These are phyloP conservation scores for Agraylea sexmaculata DNA, from an alignment of 1,140 invertebrate genomes.

Conservation along the genomic window DNA sequence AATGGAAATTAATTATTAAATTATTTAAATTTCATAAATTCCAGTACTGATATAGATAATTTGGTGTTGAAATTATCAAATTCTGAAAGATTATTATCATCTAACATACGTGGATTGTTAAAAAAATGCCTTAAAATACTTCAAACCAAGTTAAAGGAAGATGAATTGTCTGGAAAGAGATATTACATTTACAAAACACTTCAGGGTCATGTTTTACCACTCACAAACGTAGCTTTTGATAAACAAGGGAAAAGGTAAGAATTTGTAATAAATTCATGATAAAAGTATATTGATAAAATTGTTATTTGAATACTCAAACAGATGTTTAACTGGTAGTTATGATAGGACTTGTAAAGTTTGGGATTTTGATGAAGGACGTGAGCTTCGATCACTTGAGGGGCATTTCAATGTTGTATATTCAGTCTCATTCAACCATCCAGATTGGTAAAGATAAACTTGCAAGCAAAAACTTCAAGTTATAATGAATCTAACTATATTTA, in stretches of 20 bases:
- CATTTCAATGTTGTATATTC: constrained; percentile 74
- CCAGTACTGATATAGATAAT: constrained; percentile 44
- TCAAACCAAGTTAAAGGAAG: constrained; percentile 43
- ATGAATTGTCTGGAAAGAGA: constrained; percentile 43
- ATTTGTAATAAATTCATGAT: constrained; percentile 6
- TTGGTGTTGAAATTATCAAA: constrained; percentile 38
- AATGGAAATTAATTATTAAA: constrained; percentile 5
- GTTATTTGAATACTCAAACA: constrained; percentile 2
- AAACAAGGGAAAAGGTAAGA: constrained; percentile 37
- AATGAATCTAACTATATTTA: constrained; percentile 19
- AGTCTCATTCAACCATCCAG: constrained; percentile 63
- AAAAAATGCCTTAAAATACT: constrained; percentile 36
- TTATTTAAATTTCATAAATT: constrained; percentile 16
- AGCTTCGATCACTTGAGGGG: constrained; percentile 55
- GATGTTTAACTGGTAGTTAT: constrained; percentile 71
- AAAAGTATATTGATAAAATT: background rate
- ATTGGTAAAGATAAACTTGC: constrained; percentile 44
- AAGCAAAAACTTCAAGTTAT: background rate
- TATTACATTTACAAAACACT: constrained; percentile 59
- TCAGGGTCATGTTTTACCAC: constrained; percentile 59
- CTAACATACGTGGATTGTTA: constrained; percentile 28
- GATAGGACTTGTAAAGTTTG: constrained; percentile 77
- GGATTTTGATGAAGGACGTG: constrained; percentile 59
- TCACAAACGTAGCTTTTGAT: constrained; percentile 58
- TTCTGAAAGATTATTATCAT: constrained; percentile 42